phyloP scores from a whole-genome alignment of 2,888 invertebrate species.

The Camponotus fellah region DNA sequence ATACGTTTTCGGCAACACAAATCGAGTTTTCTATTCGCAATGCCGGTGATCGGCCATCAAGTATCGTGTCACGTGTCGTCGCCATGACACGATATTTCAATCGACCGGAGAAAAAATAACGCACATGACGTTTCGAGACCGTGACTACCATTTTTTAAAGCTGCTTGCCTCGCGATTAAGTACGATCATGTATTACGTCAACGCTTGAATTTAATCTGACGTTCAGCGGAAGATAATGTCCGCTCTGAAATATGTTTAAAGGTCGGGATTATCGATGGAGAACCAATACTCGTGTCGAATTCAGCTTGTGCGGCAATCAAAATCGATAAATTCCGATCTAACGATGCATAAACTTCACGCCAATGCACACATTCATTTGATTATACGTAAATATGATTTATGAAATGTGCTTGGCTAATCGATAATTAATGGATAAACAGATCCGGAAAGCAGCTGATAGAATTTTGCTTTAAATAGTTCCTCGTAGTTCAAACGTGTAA shows the following conservation, averaged over 20 bases:
- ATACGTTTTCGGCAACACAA: neutral
- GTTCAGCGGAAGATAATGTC: slow-evolving; percentile 65
- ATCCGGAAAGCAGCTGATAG: neutral
- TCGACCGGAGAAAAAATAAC: slow-evolving; percentile 14
- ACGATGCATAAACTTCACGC: neutral
- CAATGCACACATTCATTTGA: slow-evolving; percentile 9
- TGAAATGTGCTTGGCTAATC: neutral
- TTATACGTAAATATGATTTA: neutral
- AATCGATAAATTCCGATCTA: slow-evolving; percentile 7
- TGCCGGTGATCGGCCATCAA: neutral
- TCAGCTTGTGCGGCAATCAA: neutral
- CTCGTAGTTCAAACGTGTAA: neutral
- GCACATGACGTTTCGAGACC: slow-evolving; percentile 37
- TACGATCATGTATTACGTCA: slow-evolving; percentile 68
- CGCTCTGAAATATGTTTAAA: slow-evolving; percentile 55
- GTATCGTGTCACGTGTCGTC: neutral
- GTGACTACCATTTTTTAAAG: slow-evolving; percentile 58
- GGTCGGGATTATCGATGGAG: slow-evolving; percentile 57
- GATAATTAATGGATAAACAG: neutral
- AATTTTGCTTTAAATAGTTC: neutral
- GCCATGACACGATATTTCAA: slow-evolving; percentile 36
- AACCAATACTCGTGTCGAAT: neutral
- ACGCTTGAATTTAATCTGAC: slow-evolving; percentile 72
- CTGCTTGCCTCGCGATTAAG: slow-evolving; percentile 44
- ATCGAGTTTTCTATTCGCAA: neutral